A percentile compares a stretch with the other conserved stretches of the same genome.
Conservation (phyloP, 1,140 invertebrate species). For the Radopholus similis region DNA sequence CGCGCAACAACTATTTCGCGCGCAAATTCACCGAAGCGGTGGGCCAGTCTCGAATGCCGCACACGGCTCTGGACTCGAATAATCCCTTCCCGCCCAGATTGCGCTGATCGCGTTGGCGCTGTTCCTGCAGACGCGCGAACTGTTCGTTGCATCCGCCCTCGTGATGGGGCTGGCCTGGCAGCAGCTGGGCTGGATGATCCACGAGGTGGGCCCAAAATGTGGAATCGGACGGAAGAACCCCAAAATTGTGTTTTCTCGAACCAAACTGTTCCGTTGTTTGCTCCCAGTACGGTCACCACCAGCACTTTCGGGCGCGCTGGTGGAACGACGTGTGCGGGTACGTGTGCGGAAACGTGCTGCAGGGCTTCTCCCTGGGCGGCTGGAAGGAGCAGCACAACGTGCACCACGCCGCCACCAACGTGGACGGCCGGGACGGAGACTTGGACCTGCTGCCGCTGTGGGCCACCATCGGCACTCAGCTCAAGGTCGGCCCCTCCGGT, state of each 20-base stretch:
- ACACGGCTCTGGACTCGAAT: too few relatives aligned
- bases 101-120: constrained; percentile 46
- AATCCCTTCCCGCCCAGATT: too few relatives aligned
- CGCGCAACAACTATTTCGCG: constrained; percentile 41
- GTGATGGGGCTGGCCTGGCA: constrained; percentile 59
- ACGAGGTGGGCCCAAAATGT: constrained; percentile 33
- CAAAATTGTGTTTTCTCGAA: neutral
- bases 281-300: constrained; percentile 11
- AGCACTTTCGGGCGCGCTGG: constrained; percentile 23
- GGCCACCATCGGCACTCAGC: constrained; percentile 54
- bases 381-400: constrained; percentile 59
- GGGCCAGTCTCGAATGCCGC: too few relatives aligned
- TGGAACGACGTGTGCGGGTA: constrained; percentile 47
- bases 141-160: constrained; percentile 50
- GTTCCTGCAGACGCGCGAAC: constrained; percentile 45
- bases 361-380: constrained; percentile 58
- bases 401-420: constrained; percentile 60
- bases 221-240: neutral
- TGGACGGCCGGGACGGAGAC: constrained; percentile 56
- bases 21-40: constrained; percentile 50
- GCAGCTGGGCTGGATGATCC: constrained; percentile 56
- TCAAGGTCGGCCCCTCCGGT: constrained; percentile 34
- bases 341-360: constrained; percentile 52
- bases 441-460: constrained; percentile 57
- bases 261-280: neutral